Conservation (phyloP, 2,888 invertebrate genomes). For the Sclerodermus sp. region DNA sequence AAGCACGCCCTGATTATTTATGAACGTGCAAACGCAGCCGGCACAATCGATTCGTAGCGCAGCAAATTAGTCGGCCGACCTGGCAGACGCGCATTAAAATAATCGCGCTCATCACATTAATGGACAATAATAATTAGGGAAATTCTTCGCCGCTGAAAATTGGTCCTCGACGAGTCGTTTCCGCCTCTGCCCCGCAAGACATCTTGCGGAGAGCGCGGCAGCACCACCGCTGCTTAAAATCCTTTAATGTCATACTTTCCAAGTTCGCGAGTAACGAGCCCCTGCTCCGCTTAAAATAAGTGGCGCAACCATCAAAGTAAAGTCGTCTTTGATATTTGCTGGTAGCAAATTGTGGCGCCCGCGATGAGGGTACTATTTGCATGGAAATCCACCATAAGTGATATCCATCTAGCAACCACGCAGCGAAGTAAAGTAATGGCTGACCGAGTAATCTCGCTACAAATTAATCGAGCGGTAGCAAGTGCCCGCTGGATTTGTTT, state of each 20-base stretch:
- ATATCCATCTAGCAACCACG: too few relatives aligned
- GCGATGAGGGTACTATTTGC: too few relatives aligned
- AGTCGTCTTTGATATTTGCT: too few relatives aligned
- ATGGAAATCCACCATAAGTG: too few relatives aligned
- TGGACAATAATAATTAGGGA: slow-evolving; percentile 53
- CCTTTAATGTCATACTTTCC: not conserved
- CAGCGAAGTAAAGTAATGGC: too few relatives aligned
- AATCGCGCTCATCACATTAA: slow-evolving; percentile 53
- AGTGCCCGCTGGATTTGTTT: too few relatives aligned
- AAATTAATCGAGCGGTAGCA: too few relatives aligned
- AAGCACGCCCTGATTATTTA: slow-evolving; percentile 50
- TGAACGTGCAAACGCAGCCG: slow-evolving; percentile 46
- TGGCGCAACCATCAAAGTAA: too few relatives aligned
- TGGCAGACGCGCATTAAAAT: slow-evolving; percentile 48
- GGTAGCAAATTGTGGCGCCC: too few relatives aligned
- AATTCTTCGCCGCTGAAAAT: slow-evolving; percentile 45
- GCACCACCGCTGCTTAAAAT: not conserved
- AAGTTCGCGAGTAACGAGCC: too few relatives aligned
- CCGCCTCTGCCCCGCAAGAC: not conserved
- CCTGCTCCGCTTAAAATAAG: too few relatives aligned
- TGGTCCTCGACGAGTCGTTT: slow-evolving; percentile 14
- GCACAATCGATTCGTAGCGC: slow-evolving; percentile 51
- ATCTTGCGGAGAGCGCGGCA: not conserved
- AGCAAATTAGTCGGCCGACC: slow-evolving; percentile 46
- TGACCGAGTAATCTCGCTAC: too few relatives aligned